A percentile compares a stretch with the other conserved stretches of the same genome.
Evolutionary conservation across 2,888 invertebrate species (phyloP).

Genomic region (Artemia sinica): DNA sequence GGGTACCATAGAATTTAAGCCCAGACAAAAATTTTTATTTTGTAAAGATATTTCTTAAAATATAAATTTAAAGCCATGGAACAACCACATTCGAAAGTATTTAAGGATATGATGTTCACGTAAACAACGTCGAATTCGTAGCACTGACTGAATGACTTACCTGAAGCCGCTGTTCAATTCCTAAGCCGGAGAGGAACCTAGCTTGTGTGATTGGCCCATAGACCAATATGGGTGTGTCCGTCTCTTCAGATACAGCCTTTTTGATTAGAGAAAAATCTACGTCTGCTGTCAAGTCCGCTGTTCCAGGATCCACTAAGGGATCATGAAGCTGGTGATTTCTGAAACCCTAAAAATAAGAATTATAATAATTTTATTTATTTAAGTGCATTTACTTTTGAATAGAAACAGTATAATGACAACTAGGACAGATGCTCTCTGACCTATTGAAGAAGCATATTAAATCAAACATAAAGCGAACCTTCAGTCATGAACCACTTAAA

Average conservation of each 20-base stretch:
- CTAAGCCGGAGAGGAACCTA: slow-evolving; percentile 59
- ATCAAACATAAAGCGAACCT: too few relatives aligned
- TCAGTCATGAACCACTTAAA: too few relatives aligned
- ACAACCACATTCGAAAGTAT: too few relatives aligned
- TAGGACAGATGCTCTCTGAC: too few relatives aligned
- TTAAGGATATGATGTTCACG: too few relatives aligned
- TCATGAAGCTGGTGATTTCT: slow-evolving; percentile 66
- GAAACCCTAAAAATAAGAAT: slow-evolving; percentile 46
- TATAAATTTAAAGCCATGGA: too few relatives aligned
- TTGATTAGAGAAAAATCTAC: slow-evolving; percentile 57
- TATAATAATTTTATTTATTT: too few relatives aligned
- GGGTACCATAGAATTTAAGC: too few relatives aligned
- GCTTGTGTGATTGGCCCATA: slow-evolving; percentile 74
- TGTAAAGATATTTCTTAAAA: too few relatives aligned
- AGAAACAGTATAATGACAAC: background rate
- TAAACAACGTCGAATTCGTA: background rate
- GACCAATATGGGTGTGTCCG: slow-evolving; percentile 38
- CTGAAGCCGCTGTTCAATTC: slow-evolving; percentile 57
- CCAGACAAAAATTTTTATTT: too few relatives aligned
- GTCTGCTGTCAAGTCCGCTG: slow-evolving; percentile 92
- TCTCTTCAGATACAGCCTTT: slow-evolving; percentile 37
- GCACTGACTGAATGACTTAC: slow-evolving; percentile 31
- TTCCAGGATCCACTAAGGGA: slow-evolving; percentile 65
- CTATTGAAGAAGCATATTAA: too few relatives aligned
- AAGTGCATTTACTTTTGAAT: too few relatives aligned